Evolutionary conservation across 2,113 vertebrate species (phyloP), one percentile per base, ranked within the genome.

Genomic region (Gymnorhina tibicen): DNA sequence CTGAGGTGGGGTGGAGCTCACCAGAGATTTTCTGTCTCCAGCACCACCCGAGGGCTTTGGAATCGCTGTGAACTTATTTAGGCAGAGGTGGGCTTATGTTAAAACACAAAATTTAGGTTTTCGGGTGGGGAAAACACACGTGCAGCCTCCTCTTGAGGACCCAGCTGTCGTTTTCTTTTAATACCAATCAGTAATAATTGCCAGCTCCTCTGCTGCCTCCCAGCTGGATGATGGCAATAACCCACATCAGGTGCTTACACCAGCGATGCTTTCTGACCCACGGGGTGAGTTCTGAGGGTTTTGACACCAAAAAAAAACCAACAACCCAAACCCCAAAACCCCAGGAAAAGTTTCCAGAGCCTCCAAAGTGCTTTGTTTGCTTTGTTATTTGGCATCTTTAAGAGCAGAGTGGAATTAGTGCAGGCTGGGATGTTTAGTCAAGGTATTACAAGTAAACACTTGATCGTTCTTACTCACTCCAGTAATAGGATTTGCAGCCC

Each of bases 11-110:
- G 26, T 1, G 22, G 32, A 46, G 53, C 87, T 69, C 50, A 2
- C 5, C 39, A 4, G 74, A 11, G 27, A 13, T 33, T 0, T 52
- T 53, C 28, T 35, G 32, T 16, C 47, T 26, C 33, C 74, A 39
- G 64, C 52, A 3, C 6, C 15, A 1, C 16, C 30, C 4, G 27
- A 13, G 75, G 42, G 39, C 53, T 80, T 33, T 42, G 60, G 41
- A 22, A 1, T 13, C 2, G 0, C n/a, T 47, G 35, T 15, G 7
- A 59, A 50, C 41, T 10, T 10, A 4, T 9, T 0, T 0, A 53
- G 55, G 33, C 39, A 13, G 23, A 50, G 46, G 16, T 5, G 18
- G 16, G 7, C 53, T 44, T 27, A 2, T 16, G 4, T 73, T n/a
- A 11, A 47, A 72, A 13, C 12, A 5, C 21, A 14, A 5, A 11